Percentiles rank a stretch among this genome's conserved stretches.
phyloP scores from a whole-genome alignment of 2,797 vertebrate species.

The Chromis chromis region DNA sequence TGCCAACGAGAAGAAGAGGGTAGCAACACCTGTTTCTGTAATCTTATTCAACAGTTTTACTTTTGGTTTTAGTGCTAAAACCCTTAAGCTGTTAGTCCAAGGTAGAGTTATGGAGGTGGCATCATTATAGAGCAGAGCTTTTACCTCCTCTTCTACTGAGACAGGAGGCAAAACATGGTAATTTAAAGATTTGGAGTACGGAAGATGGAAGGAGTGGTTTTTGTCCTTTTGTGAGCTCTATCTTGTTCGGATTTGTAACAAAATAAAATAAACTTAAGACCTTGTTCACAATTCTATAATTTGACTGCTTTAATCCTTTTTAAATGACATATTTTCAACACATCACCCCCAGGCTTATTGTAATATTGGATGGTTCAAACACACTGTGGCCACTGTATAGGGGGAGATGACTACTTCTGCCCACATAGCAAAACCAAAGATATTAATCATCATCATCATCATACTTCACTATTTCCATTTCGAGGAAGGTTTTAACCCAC shows the following conservation, averaged over 20 bases:
- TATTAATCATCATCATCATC: neutral
- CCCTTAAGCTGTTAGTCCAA: neutral
- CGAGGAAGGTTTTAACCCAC: neutral
- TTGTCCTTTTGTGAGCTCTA: neutral
- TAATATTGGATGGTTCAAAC: conserved; percentile 13
- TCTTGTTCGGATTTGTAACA: neutral
- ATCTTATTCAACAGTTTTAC: conserved; percentile 5
- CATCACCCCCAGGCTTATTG: neutral
- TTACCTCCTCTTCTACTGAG: neutral
- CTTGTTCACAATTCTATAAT: neutral
- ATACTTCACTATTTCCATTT: conserved; percentile 33
- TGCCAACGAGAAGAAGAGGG: neutral
- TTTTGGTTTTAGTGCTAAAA: conserved; percentile 5
- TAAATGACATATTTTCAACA: conserved; percentile 16
- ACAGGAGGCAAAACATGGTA: neutral
- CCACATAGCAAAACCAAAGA: conserved; percentile 36
- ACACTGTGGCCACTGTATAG: neutral
- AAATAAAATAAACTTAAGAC: neutral
- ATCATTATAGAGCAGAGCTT: neutral
- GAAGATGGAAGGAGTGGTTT: neutral
- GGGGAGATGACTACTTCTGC: conserved; percentile 21
- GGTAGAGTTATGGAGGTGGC: neutral
- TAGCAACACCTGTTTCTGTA: neutral
- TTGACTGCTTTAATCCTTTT: conserved; percentile 11
- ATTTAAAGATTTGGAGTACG: neutral